A percentile compares a stretch with the other conserved stretches of the same genome.
These are phyloP conservation scores for Neotoxoptera formosana DNA, from an alignment of 1,140 invertebrate species.

Conservation along the genomic window DNA sequence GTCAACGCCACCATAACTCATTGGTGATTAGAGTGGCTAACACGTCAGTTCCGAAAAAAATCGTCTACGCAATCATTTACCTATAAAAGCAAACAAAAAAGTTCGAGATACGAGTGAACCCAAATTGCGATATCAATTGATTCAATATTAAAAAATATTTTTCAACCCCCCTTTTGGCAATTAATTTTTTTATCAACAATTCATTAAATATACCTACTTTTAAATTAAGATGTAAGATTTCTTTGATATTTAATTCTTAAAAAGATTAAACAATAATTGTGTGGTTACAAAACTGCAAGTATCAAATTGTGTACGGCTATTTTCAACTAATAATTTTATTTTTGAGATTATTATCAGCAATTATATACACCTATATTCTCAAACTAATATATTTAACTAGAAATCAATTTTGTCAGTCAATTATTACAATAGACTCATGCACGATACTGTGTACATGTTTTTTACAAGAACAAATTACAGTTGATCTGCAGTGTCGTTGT, in stretches of 20 bases:
- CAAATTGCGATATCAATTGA: neutral
- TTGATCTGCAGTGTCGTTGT: neutral
- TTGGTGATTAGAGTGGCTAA: neutral
- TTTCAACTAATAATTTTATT: neutral
- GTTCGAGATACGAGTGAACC: neutral
- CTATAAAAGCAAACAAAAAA: neutral
- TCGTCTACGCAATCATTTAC: neutral
- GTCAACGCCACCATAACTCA: neutral
- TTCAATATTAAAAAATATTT: neutral
- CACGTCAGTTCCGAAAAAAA: neutral
- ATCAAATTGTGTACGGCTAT: neutral
- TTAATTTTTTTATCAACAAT: neutral
- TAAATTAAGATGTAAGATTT: neutral
- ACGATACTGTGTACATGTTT: neutral
- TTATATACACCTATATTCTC: no score
- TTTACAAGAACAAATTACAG: neutral
- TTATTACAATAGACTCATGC: neutral
- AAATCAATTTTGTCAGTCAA: conserved; percentile 4
- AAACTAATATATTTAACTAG: neutral
- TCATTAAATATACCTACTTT: neutral
- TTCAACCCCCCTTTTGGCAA: neutral
- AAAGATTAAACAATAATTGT: neutral
- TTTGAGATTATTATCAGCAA: neutral
- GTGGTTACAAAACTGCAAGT: neutral
- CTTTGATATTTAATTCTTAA: neutral